Conservation (phyloP, 2,888 invertebrate genomes). For the Aphelenchoides bicaudatus region DNA sequence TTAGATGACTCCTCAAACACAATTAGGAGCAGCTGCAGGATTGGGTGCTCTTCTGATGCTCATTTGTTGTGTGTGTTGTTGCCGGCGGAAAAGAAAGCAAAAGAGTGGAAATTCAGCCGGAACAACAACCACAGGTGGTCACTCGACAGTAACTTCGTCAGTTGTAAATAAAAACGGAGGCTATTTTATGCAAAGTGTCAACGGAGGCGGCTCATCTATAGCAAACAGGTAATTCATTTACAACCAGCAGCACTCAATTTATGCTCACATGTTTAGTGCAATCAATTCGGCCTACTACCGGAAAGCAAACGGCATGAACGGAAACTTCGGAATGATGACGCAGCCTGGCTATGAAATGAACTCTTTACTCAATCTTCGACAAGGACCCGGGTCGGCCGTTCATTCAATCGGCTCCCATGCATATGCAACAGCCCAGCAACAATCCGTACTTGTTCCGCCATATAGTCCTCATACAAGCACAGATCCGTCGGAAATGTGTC, state of each 20-base stretch:
- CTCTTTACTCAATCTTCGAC: constrained; percentile 11
- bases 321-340: constrained; percentile 2
- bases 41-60: constrained; percentile 48
- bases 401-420: constrained; percentile 18
- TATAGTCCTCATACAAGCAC: constrained; percentile 39
- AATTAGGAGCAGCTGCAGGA: constrained; percentile 46
- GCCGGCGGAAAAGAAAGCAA: constrained; percentile 40
- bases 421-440: constrained; percentile 21
- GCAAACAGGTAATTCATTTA: constrained; percentile 25
- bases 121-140: constrained; percentile 16
- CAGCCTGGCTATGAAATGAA: constrained; percentile 29
- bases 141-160: constrained; percentile 28
- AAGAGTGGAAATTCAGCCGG: constrained; percentile 11
- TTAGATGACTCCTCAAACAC: constrained; percentile 44
- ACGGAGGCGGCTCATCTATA: constrained; percentile 25
- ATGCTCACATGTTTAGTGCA: constrained; percentile 24
- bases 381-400: constrained; percentile 16
- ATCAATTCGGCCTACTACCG: constrained; percentile 65
- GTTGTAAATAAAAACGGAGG: constrained; percentile 30
- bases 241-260: background rate
- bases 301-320: constrained; percentile 68
- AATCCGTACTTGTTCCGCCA: constrained; percentile 18
- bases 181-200: constrained; percentile 19
- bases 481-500: constrained; percentile 44
- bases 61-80: constrained; percentile 53